A percentile compares a stretch with the other conserved stretches of the same genome.
These are phyloP conservation scores for Temnopleurus reevesii DNA, from an alignment of 53 echinoderm and acorn worm genomes.

Conservation along the genomic window DNA sequence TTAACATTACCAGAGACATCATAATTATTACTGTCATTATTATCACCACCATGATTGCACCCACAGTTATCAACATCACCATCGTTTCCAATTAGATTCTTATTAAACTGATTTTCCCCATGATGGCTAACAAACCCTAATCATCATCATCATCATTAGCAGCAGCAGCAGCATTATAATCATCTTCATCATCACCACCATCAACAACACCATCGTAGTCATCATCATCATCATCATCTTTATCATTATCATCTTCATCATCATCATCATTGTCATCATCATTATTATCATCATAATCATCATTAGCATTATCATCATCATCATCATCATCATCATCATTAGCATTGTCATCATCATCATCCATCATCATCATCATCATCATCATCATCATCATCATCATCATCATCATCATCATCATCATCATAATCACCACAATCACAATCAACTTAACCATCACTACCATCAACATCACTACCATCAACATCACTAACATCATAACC, in stretches of 20 bases:
- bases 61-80: no score
- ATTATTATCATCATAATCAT: background rate
- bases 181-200: background rate
- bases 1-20: background rate
- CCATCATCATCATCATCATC: background rate
- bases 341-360: background rate
- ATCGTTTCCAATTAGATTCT: no score
- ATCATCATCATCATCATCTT: background rate
- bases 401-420: background rate
- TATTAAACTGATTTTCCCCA: no score
- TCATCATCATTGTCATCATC: background rate
- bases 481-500: background rate
- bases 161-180: background rate
- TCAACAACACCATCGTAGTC: background rate
- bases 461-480: background rate
- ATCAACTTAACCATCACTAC: background rate
- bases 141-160: background rate
- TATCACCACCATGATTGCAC: background rate
- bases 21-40: background rate
- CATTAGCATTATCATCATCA: background rate
- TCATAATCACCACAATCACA: background rate
- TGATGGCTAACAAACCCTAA: no score
- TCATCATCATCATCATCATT: background rate
- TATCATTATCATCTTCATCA: background rate
- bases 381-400: background rate